phyloP scores from a whole-genome alignment of 2,113 vertebrate species.

The Ctenodactylus gundi region DNA sequence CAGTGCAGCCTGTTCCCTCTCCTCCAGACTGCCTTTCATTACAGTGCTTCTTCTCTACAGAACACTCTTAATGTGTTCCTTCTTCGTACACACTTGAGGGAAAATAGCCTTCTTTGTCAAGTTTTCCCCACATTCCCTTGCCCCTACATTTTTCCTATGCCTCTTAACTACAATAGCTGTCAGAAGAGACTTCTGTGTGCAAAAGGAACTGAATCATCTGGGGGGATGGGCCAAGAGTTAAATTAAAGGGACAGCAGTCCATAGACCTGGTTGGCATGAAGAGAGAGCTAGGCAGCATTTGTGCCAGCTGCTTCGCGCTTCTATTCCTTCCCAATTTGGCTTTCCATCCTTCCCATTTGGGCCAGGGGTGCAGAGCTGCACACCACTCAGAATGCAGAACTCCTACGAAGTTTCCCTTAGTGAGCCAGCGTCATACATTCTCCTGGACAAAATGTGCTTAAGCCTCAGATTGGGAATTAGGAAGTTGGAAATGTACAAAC shows the following conservation, averaged over 20 bases:
- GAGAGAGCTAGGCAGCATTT: not conserved
- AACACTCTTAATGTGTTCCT: not conserved
- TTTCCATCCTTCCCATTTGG: conserved; percentile 45
- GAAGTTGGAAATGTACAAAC: conserved; percentile 20
- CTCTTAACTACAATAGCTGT: conserved; percentile 16
- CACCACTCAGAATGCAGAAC: not conserved
- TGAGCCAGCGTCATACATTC: not conserved
- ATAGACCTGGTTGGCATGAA: conserved; percentile 50
- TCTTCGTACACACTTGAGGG: not conserved
- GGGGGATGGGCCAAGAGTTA: conserved; percentile 48
- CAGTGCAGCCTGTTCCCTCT: not conserved
- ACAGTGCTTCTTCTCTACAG: not conserved
- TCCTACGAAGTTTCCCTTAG: not conserved
- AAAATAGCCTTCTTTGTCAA: not conserved
- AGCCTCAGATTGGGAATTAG: conserved; percentile 19
- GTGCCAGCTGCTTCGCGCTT: conserved; percentile 54
- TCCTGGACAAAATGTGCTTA: conserved; percentile 8
- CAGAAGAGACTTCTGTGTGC: conserved; percentile 25
- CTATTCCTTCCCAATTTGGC: conserved; percentile 32
- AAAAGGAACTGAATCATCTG: conserved; percentile 40
- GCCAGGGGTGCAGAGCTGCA: not conserved
- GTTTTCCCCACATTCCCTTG: not conserved
- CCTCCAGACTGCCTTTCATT: conserved; percentile 29
- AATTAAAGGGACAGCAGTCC: conserved; percentile 72
- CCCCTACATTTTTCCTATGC: not conserved